phyloP scores from a whole-genome alignment of 2,888 invertebrate genomes.

The Petrolisthes cinctipes region DNA sequence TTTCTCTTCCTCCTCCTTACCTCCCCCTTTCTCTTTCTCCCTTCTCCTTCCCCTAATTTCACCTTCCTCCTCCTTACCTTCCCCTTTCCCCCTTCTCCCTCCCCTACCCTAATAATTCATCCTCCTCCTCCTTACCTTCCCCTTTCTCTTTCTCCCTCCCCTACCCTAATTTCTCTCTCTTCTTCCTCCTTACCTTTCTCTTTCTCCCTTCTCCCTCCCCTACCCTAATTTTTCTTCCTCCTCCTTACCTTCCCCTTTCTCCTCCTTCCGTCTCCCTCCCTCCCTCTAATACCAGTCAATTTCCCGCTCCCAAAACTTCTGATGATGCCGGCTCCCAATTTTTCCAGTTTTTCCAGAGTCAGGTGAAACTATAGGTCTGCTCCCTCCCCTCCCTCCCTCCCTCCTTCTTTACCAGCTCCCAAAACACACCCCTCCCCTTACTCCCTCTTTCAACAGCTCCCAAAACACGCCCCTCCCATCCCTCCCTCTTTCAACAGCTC shows the following conservation, averaged over 20 bases:
- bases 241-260: not conserved
- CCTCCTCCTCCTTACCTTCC: not conserved
- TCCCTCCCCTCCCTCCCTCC: too few species aligned
- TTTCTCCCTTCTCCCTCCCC: not conserved
- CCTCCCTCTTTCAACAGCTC: not conserved
- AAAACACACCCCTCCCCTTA: not conserved
- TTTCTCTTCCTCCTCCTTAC: not conserved
- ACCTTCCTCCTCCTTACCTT: not conserved
- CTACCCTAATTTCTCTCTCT: not conserved
- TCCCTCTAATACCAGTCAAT: not conserved
- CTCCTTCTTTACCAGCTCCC: not conserved
- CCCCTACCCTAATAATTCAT: not conserved
- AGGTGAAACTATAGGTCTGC: too few species aligned
- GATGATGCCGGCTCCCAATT: too few species aligned
- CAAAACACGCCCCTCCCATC: not conserved
- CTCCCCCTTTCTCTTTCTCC: slow-evolving; percentile 11
- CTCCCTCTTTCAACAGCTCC: not conserved
- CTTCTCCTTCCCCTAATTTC: not conserved
- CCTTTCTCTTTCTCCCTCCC: not conserved
- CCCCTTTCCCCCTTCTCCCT: not conserved
- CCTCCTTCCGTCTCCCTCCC: not conserved
- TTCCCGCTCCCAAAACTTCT: too few species aligned
- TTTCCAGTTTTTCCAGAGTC: too few species aligned
- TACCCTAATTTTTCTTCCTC: not conserved
- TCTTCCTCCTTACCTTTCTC: not conserved